Percentiles rank a stretch among this genome's conserved stretches.
phyloP scores from a whole-genome alignment of 2,888 invertebrate species.

The Idaea biselata region DNA sequence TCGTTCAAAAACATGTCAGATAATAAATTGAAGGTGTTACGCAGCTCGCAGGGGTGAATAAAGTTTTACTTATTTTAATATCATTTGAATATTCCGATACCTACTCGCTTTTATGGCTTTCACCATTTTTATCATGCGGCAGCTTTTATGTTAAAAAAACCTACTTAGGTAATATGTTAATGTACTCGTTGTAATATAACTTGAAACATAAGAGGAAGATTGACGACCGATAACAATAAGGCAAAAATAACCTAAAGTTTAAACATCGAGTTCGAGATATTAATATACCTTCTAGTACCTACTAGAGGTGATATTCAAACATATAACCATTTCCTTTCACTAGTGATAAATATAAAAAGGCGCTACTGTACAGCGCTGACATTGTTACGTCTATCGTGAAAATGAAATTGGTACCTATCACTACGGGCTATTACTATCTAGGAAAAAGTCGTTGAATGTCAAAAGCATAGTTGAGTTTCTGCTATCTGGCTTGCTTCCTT shows the following conservation, averaged over 20 bases:
- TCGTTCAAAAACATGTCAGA: background rate
- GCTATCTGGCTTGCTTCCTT: too few relatives aligned
- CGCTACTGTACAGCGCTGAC: too few relatives aligned
- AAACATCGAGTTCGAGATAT: too few relatives aligned
- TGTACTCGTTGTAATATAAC: background rate
- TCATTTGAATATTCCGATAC: slow-evolving; percentile 4
- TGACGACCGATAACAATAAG: slow-evolving; percentile 14
- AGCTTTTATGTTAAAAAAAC: background rate
- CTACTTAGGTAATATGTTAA: background rate
- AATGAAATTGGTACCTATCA: too few relatives aligned
- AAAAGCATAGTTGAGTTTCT: too few relatives aligned
- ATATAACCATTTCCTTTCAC: too few relatives aligned
- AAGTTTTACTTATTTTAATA: slow-evolving; percentile 4
- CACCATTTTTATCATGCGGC: background rate
- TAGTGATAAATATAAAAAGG: too few relatives aligned
- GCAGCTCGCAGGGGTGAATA: slow-evolving; percentile 4
- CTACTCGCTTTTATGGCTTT: background rate
- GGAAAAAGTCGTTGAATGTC: too few relatives aligned
- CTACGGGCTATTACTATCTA: too few relatives aligned
- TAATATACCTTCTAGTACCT: too few relatives aligned
- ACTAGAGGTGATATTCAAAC: too few relatives aligned
- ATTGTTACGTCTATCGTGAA: too few relatives aligned
- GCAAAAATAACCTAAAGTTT: background rate
- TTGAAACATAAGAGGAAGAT: background rate
- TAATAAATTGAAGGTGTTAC: slow-evolving; percentile 6